Conservation (phyloP, 1,140 invertebrate genomes). For the Drosophila nigrodunni region DNA sequence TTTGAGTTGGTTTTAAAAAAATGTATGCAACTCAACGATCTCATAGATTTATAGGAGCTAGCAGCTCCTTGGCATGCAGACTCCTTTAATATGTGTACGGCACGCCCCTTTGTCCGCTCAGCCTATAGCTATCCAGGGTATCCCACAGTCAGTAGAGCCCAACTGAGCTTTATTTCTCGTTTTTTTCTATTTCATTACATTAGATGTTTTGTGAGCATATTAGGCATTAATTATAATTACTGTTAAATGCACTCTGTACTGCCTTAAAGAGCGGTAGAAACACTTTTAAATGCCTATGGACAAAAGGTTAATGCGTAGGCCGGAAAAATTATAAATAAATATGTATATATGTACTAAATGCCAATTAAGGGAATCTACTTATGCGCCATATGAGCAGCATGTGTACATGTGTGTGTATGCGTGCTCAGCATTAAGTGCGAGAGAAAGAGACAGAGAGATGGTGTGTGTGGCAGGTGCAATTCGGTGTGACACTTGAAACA, state of each 20-base stretch:
- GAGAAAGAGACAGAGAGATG: neutral
- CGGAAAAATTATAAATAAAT: conserved; percentile 66
- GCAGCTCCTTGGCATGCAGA: too few species aligned
- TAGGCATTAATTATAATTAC: conserved; percentile 68
- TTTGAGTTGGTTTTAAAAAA: too few species aligned
- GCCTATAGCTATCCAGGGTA: too few species aligned
- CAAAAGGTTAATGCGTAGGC: conserved; percentile 60
- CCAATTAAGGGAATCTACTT: conserved; percentile 65
- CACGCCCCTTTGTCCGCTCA: too few species aligned
- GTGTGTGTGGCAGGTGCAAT: conserved; percentile 43
- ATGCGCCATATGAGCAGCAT: conserved; percentile 67
- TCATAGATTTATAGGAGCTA: too few species aligned
- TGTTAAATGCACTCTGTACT: conserved; percentile 36
- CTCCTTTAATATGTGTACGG: too few species aligned
- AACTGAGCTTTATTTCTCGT: too few species aligned
- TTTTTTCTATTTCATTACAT: neutral
- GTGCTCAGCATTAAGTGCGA: conserved; percentile 13
- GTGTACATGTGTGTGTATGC: conserved; percentile 18
- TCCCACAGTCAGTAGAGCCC: too few species aligned
- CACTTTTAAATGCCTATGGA: conserved; percentile 38
- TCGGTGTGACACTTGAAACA: conserved; percentile 27
- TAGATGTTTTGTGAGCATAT: conserved; percentile 51
- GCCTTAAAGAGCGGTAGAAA: conserved; percentile 47
- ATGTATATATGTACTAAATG: conserved; percentile 24
- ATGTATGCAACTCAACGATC: too few species aligned